Base-by-base conservation (phyloP, 2,797 vertebrate species). In the Otolemur crassicaudatus region DNA sequence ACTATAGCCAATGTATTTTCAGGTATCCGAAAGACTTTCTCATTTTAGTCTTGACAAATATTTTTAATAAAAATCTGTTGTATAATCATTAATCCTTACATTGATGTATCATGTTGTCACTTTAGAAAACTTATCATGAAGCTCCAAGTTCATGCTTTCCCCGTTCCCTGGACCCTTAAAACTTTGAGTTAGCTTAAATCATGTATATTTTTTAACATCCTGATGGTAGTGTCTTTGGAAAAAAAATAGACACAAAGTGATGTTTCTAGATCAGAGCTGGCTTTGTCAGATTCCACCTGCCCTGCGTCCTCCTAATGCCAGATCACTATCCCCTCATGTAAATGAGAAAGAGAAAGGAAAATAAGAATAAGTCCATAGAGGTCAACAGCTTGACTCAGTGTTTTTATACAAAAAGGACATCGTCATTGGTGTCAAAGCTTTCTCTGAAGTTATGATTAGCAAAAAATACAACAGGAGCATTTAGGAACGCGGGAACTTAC, bases 401-500 rank as follows among this genome's bases (percentile, higher is more conserved):
- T 46, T 76, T 53, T 90, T 88, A 46, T 61, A 40, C 25, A 34
- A 70, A 69, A 37, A 84, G 17, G 7, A 53, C 27, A 17, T 73
- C 22, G 58, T 37, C 27, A 49, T 16, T 29, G 34, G 37, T 61
- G 69, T 73, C 19, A 85, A 58, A 76, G 72, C 12, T 67, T 80
- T n/a, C 12, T 87, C 84, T 91, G 31, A 89, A 79, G 14, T 76
- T 91, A 60, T 84, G 61, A 73, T 91, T 75, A 89, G 27, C 13
- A 86, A 43, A 9, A 93, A 95, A 14, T 53, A 34, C 14, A 72
- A 40, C 2, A 72, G 67, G 17, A 34, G 27, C 61, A 25, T 88
- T 92, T 77, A 73, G 14, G 34, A 90, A 10, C 34, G 29, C 40
- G 49, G 17, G 5, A 73, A 82, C 95, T 97, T 95, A 98, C 97